phyloP scores from a whole-genome alignment of 2,888 invertebrate genomes.

The Netelia virgata region DNA sequence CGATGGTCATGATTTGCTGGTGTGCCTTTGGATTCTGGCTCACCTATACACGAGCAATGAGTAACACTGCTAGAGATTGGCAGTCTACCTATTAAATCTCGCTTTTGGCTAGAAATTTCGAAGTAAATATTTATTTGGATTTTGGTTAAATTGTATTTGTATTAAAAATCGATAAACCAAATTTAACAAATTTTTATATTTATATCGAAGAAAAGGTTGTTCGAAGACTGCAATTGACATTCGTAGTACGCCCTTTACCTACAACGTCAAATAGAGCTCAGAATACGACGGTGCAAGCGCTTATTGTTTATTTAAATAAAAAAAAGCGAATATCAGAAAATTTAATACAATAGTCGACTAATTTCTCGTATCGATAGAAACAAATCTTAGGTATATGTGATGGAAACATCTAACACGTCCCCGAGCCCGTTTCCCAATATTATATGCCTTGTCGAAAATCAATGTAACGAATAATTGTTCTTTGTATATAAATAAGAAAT shows the following conservation, averaged over 20 bases:
- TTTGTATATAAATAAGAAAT: neutral
- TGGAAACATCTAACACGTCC: too few species aligned
- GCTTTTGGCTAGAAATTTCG: neutral
- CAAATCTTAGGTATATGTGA: too few species aligned
- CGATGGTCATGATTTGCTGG: slow-evolving; percentile 42
- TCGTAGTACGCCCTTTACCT: neutral
- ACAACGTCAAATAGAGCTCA: neutral
- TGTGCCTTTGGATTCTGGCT: slow-evolving; percentile 37
- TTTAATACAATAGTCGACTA: neutral
- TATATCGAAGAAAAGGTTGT: neutral
- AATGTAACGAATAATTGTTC: too few species aligned
- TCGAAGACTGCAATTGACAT: too few species aligned
- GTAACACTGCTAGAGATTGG: neutral
- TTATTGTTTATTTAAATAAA: too few species aligned
- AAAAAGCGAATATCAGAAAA: too few species aligned
- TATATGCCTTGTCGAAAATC: too few species aligned
- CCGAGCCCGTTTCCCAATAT: too few species aligned
- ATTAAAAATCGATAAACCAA: neutral
- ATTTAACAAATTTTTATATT: neutral
- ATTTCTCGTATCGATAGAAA: too few species aligned
- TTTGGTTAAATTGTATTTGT: neutral
- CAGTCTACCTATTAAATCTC: neutral
- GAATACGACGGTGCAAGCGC: neutral
- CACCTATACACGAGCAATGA: neutral
- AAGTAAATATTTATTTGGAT: neutral